Base-by-base conservation (phyloP, 1,140 invertebrate species). In the Asobara japonica region DNA sequence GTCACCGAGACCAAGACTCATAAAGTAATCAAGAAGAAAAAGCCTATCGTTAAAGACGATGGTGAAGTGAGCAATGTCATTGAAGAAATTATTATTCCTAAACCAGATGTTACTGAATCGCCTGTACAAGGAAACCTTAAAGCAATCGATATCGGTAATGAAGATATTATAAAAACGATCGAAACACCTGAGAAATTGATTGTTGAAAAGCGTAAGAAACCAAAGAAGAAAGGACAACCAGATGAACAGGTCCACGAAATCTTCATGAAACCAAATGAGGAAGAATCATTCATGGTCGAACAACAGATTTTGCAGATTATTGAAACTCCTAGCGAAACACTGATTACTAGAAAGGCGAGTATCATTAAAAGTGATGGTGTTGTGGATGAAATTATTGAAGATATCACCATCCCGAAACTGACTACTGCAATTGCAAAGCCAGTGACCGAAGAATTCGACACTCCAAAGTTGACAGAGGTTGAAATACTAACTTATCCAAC, bases 121-220 rank as follows among this genome's bases (percentile, higher is more conserved):
- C 20, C 18, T n/a, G n/a, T n/a, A n/a, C n/a, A n/a, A n/a, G n/a
- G n/a, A 22, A 56, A 10, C 20, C 2, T 27, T 18, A 18, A 5
- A 25, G 51, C 22, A 10, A 22, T 27, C 13, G 56, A 78, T 64
- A 25, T 68, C 0, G 62, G 60, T 30, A 64, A 27, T 30, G 13
- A 29, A 48, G 11, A 69, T 13, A 60, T 82, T 6, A 38, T 82
- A 1, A 77, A 83, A 74, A 74, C 79, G 48, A 76, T 76, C 4
- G 79, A 80, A 78, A 71, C 78, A 20, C 74, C 51, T 45, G 74
- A 75, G 67, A 81, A 80, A 41, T 25, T 71, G 79, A 79, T 72
- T 22, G 71, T 75, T 61, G 77, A 82, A 64, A 82, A 78, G 69
- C 73, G 78, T 36, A 75, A 75, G 69, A 74, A 79, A 62, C 61